phyloP scores from a whole-genome alignment of 2,888 invertebrate species.

The Camponotus fellah region DNA sequence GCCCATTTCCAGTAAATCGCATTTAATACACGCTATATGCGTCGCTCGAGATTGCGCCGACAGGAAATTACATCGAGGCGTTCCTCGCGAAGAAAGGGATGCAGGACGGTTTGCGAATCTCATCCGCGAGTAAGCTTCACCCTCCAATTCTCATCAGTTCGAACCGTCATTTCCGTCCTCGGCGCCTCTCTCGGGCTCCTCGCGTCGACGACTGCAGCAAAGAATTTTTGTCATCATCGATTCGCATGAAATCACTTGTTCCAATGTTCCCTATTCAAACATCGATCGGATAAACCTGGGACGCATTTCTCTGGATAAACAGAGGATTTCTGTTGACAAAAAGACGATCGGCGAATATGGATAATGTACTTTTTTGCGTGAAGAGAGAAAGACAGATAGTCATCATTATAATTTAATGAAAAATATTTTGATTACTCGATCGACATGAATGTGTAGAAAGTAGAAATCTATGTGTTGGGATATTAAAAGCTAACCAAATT shows the following conservation, averaged over 20 bases:
- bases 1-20: conserved; percentile 61
- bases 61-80: conserved; percentile 73
- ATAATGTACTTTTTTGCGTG: background rate
- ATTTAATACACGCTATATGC: conserved; percentile 61
- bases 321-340: conserved; percentile 16
- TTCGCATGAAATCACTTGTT: background rate
- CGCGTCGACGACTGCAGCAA: conserved; percentile 1
- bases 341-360: conserved; percentile 15
- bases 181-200: conserved; percentile 46
- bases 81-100: conserved; percentile 54
- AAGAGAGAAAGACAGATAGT: background rate
- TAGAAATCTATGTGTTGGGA: too few relatives aligned
- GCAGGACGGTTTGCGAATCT: conserved; percentile 18
- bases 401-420: conserved; percentile 26
- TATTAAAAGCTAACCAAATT: background rate
- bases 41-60: conserved; percentile 39
- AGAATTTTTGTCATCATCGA: background rate
- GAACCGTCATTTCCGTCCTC: conserved; percentile 66
- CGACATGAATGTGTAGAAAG: background rate
- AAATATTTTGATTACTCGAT: background rate
- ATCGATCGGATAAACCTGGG: background rate
- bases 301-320: conserved; percentile 22
- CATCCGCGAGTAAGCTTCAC: conserved; percentile 56
- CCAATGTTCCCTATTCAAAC: background rate
- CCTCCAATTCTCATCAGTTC: conserved; percentile 36